Evolutionary conservation across 2,888 invertebrate genomes (phyloP), one percentile per base, ranked within the genome.

Genomic region (Sarcophaga caerulescens): DNA sequence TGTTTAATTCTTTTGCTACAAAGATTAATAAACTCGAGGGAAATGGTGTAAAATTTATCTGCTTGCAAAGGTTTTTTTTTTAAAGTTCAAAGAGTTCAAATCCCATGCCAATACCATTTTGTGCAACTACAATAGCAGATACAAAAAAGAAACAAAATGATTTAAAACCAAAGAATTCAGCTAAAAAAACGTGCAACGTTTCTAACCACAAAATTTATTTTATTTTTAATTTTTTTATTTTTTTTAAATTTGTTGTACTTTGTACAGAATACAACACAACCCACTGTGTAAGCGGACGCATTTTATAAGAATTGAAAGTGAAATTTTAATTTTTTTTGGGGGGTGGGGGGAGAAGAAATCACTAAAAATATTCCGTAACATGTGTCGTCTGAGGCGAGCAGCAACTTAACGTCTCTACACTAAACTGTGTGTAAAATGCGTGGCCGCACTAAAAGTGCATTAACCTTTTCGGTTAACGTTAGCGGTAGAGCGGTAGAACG

Each of bases 371-470:
- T 59, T 35, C 62, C 35, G 57, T 52, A n/a, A 68, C 12, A 45
- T 68, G 69, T 69, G 21, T 62, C 17, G 62, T 52, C 23, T 60
- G 52, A 47, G 2, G 66, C 23, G 14, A n/a, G 35, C 35, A 45
- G 59, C 44, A 71, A 59, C 62, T 60, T 77, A 71, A 35, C 66
- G 65, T 63, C 74, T 19, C 79, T 65, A 69, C 35, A 35, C 35
- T 35, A 35, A 35, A 70, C 17, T 69, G 69, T 74, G 63, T 79
- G 70, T 74, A 74, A 66, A 84, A 84, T 79, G 84, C 79, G 75
- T 84, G 63, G 79, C 79, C 69, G 60, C 25, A 76, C 65, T 78
- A 78, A 73, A 71, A 81, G 86, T 81, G 78, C 84, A 86, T 84
- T 62, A 78, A 86, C 59, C 86, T 84, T 75, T 70, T 2, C 12